Conservation (phyloP, 2,113 vertebrate genomes). For the Solea senegalensis region DNA sequence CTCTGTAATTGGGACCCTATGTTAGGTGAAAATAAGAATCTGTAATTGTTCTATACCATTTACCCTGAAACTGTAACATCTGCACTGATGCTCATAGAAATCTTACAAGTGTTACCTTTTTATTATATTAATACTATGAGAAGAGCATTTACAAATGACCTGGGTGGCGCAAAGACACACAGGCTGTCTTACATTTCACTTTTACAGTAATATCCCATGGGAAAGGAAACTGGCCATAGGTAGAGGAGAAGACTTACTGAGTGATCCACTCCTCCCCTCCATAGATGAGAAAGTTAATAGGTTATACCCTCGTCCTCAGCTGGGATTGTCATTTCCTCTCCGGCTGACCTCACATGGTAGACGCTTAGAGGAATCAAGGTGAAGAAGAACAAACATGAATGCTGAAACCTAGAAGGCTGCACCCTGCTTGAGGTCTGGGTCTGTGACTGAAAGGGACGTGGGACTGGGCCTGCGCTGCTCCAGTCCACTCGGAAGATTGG, state of each 20-base stretch:
- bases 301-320: constrained; percentile 72
- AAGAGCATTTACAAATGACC: no score
- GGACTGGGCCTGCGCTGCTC: constrained; percentile 33
- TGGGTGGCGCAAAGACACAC: neutral
- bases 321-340: constrained; percentile 86
- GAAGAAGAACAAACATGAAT: constrained; percentile 83
- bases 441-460: constrained; percentile 23
- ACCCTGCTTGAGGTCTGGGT: constrained; percentile 33
- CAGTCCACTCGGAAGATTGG: constrained; percentile 75
- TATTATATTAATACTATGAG: no score
- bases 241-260: constrained; percentile 59
- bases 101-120: no score
- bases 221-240: constrained; percentile 54
- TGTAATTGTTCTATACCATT: no score
- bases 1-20: no score
- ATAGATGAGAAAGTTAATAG: constrained; percentile 63
- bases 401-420: constrained; percentile 40
- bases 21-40: no score
- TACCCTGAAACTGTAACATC: no score
- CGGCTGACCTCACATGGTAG: constrained; percentile 80
- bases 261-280: constrained; percentile 62
- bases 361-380: constrained; percentile 83
- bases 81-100: no score
- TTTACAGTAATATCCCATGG: constrained; percentile 50
- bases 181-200: constrained; percentile 23